Evolutionary conservation across 2,888 invertebrate genomes (phyloP), one percentile per base, ranked within the genome.

Genomic region (Matsumyia berberina): DNA sequence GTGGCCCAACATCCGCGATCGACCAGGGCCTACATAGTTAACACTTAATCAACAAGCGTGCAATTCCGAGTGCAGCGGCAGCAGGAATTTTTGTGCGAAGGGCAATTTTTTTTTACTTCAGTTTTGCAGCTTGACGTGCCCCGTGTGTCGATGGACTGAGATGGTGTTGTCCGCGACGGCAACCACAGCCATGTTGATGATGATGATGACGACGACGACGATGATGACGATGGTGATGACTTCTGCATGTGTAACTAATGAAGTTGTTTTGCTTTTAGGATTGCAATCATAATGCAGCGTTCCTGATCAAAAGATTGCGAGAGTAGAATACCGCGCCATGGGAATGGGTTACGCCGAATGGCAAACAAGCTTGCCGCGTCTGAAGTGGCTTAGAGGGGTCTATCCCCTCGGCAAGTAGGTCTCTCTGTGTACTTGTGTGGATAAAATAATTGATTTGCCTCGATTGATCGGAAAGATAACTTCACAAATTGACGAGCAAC

Each of bases 11-110:
- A 58, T 60, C 67, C 51, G 74, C 31, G 58, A 85, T 74, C 57
- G 37, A 64, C 72, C 53, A 58, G 64, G 78, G 72, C 62, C 62
- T 37, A 24, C 55, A 74, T 80, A 76, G 69, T 85, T 85, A 85
- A 76, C 85, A 85, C 85, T 80, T 74, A 74, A 85, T 85, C 85
- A 80, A 46, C 70, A 74, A 74, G 70, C 79, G 58, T 82, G 82
- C 82, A 82, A 82, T 82, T 82, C 77, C 70, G 62, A 82, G 77
- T 70, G 80, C 53, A 60, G 51, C 46, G 9, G 19, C 42, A n/a
- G 33, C 4, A 49, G 76, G 70, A 69, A 76, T 70, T 64, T 69
- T 33, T 55, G 5, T 24, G 66, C 51, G 51, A 12, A 2, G 15
- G 4, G 35, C 31, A 24, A 1, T 24, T 24, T 24, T 24, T 29